Conservation (phyloP, 2,113 vertebrate genomes). For the Rhizomys pruinosus region DNA sequence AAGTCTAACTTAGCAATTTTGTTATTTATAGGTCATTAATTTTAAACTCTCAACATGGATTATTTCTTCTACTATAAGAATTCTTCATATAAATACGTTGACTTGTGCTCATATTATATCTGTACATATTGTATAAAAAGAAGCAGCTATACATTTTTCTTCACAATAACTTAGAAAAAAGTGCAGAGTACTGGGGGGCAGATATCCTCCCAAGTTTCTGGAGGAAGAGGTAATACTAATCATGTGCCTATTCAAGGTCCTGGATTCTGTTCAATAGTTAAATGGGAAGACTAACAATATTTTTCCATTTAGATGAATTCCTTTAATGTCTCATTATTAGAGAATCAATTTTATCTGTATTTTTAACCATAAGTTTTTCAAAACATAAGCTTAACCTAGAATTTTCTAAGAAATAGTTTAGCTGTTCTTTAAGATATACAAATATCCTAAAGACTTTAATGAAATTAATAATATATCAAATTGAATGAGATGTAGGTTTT, state of each 20-base stretch:
- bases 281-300: constrained; percentile 8
- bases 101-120: constrained; percentile 55
- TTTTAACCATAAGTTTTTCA: constrained; percentile 41
- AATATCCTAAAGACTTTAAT: constrained; percentile 47
- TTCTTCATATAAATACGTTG: constrained; percentile 67
- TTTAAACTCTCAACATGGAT: constrained; percentile 63
- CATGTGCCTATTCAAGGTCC: neutral
- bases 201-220: constrained; percentile 39
- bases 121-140: constrained; percentile 61
- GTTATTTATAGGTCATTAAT: constrained; percentile 73
- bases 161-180: neutral
- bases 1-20: constrained; percentile 71
- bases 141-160: neutral
- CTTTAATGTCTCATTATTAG: constrained; percentile 14
- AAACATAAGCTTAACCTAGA: constrained; percentile 55
- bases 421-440: constrained; percentile 64
- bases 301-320: constrained; percentile 62
- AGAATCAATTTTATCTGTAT: neutral
- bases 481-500: constrained; percentile 23
- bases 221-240: constrained; percentile 56
- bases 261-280: constrained; percentile 6
- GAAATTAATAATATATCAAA: constrained; percentile 55
- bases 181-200: constrained; percentile 37
- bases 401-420: constrained; percentile 36
- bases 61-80: constrained; percentile 60